These are phyloP conservation scores for Euwallacea similis DNA, from an alignment of 1,140 invertebrate genomes.

Conservation along the genomic window DNA sequence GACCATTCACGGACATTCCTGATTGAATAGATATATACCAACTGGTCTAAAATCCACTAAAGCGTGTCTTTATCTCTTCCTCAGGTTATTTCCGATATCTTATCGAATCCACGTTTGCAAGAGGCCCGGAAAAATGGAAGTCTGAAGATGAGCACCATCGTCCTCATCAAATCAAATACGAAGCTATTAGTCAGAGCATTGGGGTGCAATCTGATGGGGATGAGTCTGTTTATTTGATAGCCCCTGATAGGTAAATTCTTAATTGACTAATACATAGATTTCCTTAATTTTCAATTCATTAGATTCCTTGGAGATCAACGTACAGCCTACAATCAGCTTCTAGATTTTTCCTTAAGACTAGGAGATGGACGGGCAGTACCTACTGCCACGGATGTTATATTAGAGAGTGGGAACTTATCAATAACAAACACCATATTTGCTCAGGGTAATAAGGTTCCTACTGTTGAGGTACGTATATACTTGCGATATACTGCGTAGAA, in stretches of 20 bases:
- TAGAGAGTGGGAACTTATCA: slow-evolving; percentile 75
- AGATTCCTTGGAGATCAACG: slow-evolving; percentile 92
- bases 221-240: slow-evolving; percentile 84
- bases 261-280: neutral
- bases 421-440: slow-evolving; percentile 87
- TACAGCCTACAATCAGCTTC: slow-evolving; percentile 90
- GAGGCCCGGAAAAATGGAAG: slow-evolving; percentile 84
- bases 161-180: slow-evolving; percentile 65
- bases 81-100: slow-evolving; percentile 67
- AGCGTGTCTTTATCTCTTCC: no score
- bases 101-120: slow-evolving; percentile 76
- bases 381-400: slow-evolving; percentile 79
- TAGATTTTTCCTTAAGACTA: slow-evolving; percentile 86
- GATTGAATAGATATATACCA: no score
- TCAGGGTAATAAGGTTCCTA: slow-evolving; percentile 83
- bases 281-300: neutral
- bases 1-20: no score
- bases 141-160: slow-evolving; percentile 67
- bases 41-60: no score
- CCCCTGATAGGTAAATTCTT: slow-evolving; percentile 65
- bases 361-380: slow-evolving; percentile 72
- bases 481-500: neutral
- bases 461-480: slow-evolving; percentile 61
- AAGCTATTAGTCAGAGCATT: slow-evolving; percentile 77
- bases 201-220: slow-evolving; percentile 71